phyloP scores from a whole-genome alignment of 2,888 invertebrate genomes.

The Calliopum simillimum region DNA sequence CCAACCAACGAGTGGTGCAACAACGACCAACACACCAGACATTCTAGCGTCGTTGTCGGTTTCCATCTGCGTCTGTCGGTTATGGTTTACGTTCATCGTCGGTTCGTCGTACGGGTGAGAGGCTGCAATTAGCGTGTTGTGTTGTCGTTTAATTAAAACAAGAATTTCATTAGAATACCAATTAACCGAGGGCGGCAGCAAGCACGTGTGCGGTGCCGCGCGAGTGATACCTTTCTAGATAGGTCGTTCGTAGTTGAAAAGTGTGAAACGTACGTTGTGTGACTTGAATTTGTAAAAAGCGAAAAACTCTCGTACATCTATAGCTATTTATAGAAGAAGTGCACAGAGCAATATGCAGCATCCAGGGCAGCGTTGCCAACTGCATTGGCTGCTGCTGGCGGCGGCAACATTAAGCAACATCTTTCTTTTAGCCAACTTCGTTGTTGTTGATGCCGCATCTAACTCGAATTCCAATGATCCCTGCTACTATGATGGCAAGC shows the following conservation, averaged over 20 bases:
- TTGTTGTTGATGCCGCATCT: constrained; percentile 44
- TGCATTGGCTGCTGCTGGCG: neutral
- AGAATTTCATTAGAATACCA: constrained; percentile 44
- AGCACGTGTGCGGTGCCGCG: constrained; percentile 39
- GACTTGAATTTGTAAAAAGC: no score
- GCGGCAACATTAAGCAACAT: no score
- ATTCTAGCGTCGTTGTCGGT: constrained; percentile 22
- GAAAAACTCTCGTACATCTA: no score
- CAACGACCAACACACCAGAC: constrained; percentile 26
- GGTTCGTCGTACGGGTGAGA: constrained; percentile 19
- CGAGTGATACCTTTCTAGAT: neutral
- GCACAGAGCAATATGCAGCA: neutral
- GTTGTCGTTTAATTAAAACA: constrained; percentile 46
- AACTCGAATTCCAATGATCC: constrained; percentile 80
- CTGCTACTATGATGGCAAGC: constrained; percentile 89
- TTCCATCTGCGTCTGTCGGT: neutral
- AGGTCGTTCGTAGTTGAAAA: neutral
- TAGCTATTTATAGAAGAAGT: neutral
- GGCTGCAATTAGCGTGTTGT: constrained; percentile 35
- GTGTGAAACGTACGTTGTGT: constrained; percentile 1
- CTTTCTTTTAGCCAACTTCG: no score
- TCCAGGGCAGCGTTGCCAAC: constrained; percentile 9
- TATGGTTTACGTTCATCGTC: neutral
- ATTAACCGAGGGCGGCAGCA: constrained; percentile 34
- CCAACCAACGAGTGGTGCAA: neutral